These are phyloP conservation scores for Tachypleus tridentatus DNA, from an alignment of 1,140 invertebrate species.

Conservation along the genomic window DNA sequence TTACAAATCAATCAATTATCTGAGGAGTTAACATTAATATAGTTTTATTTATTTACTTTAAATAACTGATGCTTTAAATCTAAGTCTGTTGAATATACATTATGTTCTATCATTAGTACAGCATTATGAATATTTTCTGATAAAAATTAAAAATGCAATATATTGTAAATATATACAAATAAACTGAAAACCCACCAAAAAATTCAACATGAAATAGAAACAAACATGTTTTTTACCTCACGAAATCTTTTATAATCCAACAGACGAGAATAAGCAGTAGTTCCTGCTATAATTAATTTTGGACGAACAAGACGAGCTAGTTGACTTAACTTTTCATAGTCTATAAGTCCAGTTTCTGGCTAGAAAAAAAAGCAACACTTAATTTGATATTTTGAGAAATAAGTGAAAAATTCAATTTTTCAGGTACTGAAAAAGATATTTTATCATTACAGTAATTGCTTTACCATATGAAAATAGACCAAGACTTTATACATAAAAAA, in stretches of 20 bases:
- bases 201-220: neutral
- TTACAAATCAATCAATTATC: too few relatives aligned
- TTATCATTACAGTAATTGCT: too few relatives aligned
- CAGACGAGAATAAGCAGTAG: conserved; percentile 49
- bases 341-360: conserved; percentile 73
- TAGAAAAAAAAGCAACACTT: conserved; percentile 37
- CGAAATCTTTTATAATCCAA: conserved; percentile 50
- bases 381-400: neutral
- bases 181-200: neutral
- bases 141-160: neutral
- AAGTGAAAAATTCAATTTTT: neutral
- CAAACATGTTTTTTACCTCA: conserved; percentile 24
- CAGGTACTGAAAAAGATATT: too few relatives aligned
- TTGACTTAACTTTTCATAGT: conserved; percentile 76
- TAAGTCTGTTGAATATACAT: too few relatives aligned
- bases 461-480: too few relatives aligned
- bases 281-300: conserved; percentile 75
- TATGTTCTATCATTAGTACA: too few relatives aligned
- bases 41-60: too few relatives aligned
- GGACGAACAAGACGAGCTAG: conserved; percentile 78
- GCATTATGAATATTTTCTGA: too few relatives aligned
- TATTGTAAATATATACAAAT: neutral
- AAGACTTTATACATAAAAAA: too few relatives aligned
- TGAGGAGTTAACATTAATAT: too few relatives aligned
- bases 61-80: too few relatives aligned